Evolutionary conservation across 2,113 vertebrate genomes (phyloP).

Genomic region (human (Homo sapiens)): DNA sequence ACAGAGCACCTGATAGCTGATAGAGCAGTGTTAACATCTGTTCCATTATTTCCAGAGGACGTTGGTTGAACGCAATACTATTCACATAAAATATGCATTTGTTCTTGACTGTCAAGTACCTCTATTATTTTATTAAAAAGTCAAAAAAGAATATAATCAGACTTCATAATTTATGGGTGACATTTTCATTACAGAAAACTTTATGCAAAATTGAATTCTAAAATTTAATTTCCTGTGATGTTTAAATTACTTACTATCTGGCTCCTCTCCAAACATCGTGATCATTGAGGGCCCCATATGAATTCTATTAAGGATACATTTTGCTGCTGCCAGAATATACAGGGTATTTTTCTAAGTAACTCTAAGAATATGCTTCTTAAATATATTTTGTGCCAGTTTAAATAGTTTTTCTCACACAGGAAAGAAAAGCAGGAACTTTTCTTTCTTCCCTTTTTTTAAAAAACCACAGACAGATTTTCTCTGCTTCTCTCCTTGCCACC

Average conservation of each 20-base stretch:
- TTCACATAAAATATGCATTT: constrained; percentile 91
- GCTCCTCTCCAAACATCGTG: constrained; percentile 92
- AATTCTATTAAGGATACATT: constrained; percentile 95
- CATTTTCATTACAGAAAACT: constrained; percentile 98
- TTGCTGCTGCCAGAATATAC: constrained; percentile 89
- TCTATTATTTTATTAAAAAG: constrained; percentile 94
- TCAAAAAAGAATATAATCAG: constrained; percentile 92
- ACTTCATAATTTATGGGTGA: constrained; percentile 97
- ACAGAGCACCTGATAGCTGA: constrained; percentile 90
- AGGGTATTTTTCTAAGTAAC: constrained; percentile 86
- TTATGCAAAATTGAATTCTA: constrained; percentile 97
- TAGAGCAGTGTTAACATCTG: constrained; percentile 90
- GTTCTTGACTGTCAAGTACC: constrained; percentile 92
- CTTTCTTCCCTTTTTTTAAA: constrained; percentile 57
- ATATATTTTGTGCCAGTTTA: constrained; percentile 86
- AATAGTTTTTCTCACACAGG: constrained; percentile 79
- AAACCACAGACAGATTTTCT: constrained; percentile 52
- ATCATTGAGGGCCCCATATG: constrained; percentile 92
- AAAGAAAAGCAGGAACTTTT: constrained; percentile 78
- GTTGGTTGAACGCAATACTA: constrained; percentile 85
- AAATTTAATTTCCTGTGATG: constrained; percentile 99
- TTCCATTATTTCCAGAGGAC: constrained; percentile 90
- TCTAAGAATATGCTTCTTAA: constrained; percentile 87
- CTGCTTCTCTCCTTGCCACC: constrained; percentile 62
- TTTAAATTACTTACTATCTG: constrained; percentile 97